A percentile compares a stretch with the other conserved stretches of the same genome.
These are phyloP conservation scores for Meiosimyza decipiens DNA, from an alignment of 2,888 invertebrate genomes.

Conservation along the genomic window DNA sequence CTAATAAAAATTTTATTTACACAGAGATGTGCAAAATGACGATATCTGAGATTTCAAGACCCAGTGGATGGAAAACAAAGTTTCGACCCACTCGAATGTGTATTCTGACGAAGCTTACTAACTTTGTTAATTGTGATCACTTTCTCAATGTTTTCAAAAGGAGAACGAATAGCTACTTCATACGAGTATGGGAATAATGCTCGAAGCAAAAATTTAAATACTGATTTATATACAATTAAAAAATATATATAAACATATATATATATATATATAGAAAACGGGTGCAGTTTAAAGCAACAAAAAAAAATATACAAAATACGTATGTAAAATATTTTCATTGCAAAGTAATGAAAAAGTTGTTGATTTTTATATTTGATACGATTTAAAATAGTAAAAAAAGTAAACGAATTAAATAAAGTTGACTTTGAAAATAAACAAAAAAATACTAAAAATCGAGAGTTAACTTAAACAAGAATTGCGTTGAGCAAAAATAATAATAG, in stretches of 20 bases:
- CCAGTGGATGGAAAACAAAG: too few relatives aligned
- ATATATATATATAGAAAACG: slow-evolving; percentile 26
- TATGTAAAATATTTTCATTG: slow-evolving; percentile 49
- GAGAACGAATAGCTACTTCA: too few relatives aligned
- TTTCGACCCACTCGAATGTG: too few relatives aligned
- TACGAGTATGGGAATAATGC: not conserved
- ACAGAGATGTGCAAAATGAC: too few relatives aligned
- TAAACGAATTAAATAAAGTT: slow-evolving; percentile 11
- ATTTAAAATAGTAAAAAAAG: slow-evolving; percentile 50
- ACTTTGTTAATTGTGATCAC: slow-evolving; percentile 24
- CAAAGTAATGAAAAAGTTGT: slow-evolving; percentile 55
- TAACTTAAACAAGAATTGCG: not conserved
- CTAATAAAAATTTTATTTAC: too few relatives aligned
- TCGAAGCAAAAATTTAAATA: slow-evolving; percentile 51
- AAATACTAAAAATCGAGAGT: not conserved
- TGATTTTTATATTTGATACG: slow-evolving; percentile 68
- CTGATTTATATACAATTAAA: slow-evolving; percentile 45
- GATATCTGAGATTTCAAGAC: too few relatives aligned
- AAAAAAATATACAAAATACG: slow-evolving; percentile 53
- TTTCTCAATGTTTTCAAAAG: too few relatives aligned
- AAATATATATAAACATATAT: slow-evolving; percentile 33
- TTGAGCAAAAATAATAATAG: not conserved
- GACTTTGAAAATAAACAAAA: not conserved
- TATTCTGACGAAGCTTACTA: too few relatives aligned
- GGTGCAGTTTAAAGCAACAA: slow-evolving; percentile 28